These are phyloP conservation scores for Temnothorax nylanderi DNA, from an alignment of 1,140 invertebrate species.

Conservation along the genomic window DNA sequence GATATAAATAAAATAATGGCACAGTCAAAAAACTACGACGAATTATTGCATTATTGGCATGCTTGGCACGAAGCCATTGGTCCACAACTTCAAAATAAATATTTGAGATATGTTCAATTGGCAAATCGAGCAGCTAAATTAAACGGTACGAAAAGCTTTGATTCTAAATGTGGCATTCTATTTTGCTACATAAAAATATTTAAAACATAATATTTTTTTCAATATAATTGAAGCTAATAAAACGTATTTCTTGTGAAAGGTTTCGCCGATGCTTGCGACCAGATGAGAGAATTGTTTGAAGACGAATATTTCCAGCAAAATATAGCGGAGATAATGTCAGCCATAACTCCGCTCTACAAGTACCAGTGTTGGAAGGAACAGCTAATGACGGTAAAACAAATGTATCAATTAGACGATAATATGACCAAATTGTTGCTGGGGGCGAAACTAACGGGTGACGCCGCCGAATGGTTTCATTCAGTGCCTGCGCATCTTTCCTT, in stretches of 20 bases:
- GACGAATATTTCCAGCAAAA: slow-evolving; percentile 89
- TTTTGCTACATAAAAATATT: not conserved
- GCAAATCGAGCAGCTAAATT: slow-evolving; percentile 92
- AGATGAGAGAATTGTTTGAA: slow-evolving; percentile 90
- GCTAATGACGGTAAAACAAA: too few species aligned
- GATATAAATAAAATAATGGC: slow-evolving; percentile 90
- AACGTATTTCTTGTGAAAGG: slow-evolving; percentile 83
- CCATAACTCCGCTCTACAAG: slow-evolving; percentile 92
- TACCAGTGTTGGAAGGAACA: too few species aligned
- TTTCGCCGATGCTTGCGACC: slow-evolving; percentile 91
- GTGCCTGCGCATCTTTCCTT: not conserved
- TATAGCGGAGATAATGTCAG: slow-evolving; percentile 90
- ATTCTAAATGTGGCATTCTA: slow-evolving; percentile 11
- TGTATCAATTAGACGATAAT: too few species aligned
- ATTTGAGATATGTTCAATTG: slow-evolving; percentile 91
- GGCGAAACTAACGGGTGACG: not conserved
- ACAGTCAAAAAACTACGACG: slow-evolving; percentile 90
- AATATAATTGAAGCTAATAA: not conserved
- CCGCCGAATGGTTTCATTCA: not conserved
- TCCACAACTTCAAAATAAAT: slow-evolving; percentile 91
- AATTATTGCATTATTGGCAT: slow-evolving; percentile 91
- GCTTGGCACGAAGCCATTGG: slow-evolving; percentile 93
- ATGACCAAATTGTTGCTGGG: too few species aligned
- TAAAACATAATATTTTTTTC: slow-evolving; percentile 1
- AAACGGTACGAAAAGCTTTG: slow-evolving; percentile 87